Base-by-base conservation (phyloP, 2,888 invertebrate species). In the Melitaea athalia region DNA sequence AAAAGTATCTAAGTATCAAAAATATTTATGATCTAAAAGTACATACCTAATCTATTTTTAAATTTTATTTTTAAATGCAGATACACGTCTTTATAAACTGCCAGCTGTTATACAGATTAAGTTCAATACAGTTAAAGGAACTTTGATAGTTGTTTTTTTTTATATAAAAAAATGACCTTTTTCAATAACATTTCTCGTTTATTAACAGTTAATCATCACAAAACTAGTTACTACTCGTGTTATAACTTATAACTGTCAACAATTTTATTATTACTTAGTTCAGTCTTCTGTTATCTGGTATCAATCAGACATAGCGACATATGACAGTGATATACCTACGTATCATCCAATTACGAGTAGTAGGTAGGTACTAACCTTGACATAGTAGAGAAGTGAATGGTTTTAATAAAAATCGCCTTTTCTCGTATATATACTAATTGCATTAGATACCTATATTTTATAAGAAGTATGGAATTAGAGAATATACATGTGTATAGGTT, bases 261-360 rank as follows among this genome's bases (percentile, higher is more conserved):
- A 61, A 43, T 60, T 14, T 47, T 31, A 53, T 62, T 64, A 69
- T 59, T 59, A 61, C 57, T 42, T 24, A 55, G 17, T 42, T 14
- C 63, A 57, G 47, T 61, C 43, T 53, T 33, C 50, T 17, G 53
- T 68, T 70, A 70, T 70, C 70, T 55, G 64, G 65, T 70, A 68
- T 70, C 70, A 70, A 70, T 70, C 70, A 57, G 55, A 55, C 33
- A 55, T 63, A 63, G 24, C 57, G 57, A 70, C 68, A 67, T 67
- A n/a, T 63, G 63, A 65, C 63, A 63, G 47, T 63, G 55, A 61
- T 63, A 68, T 68, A n/a, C n/a, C n/a, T n/a, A 70, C 63, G 64
- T 63, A 62, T 63, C 70, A 68, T 70, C 70, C 70, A 70, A 70
- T 70, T 70, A 70, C n/a, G n/a, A n/a, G n/a, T n/a, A n/a, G n/a